Evolutionary conservation across 2,888 invertebrate genomes (phyloP).

Genomic region (Nasonia oneida): DNA sequence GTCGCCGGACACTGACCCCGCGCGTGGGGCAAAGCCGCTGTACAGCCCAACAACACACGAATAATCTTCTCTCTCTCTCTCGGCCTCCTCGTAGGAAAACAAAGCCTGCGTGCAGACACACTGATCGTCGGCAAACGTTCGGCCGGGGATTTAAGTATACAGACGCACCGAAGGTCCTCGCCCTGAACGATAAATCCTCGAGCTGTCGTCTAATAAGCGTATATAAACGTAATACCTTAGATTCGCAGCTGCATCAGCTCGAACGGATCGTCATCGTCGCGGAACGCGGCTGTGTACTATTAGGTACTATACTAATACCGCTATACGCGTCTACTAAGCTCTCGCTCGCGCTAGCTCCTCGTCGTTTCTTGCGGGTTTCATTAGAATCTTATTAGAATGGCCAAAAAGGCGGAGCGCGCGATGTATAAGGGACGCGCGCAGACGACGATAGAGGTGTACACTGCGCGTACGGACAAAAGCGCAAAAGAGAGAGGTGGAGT

Average conservation of each 20-base stretch:
- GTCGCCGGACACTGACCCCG: neutral
- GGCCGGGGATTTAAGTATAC: neutral
- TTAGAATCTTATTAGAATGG: slow-evolving; percentile 27
- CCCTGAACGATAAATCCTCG: neutral
- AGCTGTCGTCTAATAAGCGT: neutral
- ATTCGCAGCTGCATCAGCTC: neutral
- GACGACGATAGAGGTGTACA: neutral
- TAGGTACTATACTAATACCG: neutral
- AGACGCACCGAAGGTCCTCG: neutral
- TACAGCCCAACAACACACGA: neutral
- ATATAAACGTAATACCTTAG: neutral
- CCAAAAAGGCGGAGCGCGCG: neutral
- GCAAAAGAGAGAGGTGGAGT: neutral
- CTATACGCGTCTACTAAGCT: neutral
- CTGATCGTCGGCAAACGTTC: neutral
- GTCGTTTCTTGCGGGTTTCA: neutral
- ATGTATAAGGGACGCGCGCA: neutral
- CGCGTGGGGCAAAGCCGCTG: neutral
- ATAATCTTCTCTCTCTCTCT: neutral
- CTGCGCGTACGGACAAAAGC: neutral
- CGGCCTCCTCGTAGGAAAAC: neutral
- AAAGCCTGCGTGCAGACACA: neutral
- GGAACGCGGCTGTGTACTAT: neutral
- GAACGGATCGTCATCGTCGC: neutral
- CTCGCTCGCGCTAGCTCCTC: neutral